Evolutionary conservation across 2,888 invertebrate species (phyloP), one percentile per base, ranked within the genome.

Genomic region (Caenorhabditis afra): DNA sequence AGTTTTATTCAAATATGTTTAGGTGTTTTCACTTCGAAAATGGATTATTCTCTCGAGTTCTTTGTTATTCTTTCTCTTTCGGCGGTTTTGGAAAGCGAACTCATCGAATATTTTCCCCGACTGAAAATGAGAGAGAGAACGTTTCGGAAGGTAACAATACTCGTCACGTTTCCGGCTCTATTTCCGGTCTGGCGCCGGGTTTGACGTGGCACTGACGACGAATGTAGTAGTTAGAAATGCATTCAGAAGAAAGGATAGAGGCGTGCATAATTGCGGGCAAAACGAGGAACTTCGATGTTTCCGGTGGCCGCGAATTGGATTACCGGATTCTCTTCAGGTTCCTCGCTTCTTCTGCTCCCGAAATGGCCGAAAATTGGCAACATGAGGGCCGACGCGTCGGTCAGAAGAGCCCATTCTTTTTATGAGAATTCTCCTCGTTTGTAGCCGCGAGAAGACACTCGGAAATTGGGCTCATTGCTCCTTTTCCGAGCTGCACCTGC

Each of bases 241-340:
- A 47, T 16, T 16, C 47, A 29, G 29, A 29, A 29, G 29, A 29
- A 3, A 18, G 23, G 18, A 29, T 52, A 29, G 18, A 35, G 16
- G 52, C 59, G 53, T 61, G 59, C 68, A 68, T 68, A 68, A 68
- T 68, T 68, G 52, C 59, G 59, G 44, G 59, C n/a, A 61, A 68
- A 61, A 68, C 35, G 61, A 45, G 35, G 59, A 68, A 68, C 68
- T 59, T 68, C 50, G 52, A 68, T 44, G 58, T 68, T 59, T 59
- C 58, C 44, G 18, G 14, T 18, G 23, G 18, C 23, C 35, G 44
- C 50, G 67, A 68, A 59, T 68, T 59, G 67, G 67, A 59, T 59
- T 68, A 67, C 58, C n/a, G n/a, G n/a, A n/a, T n/a, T n/a, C n/a
- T n/a, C n/a, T 47, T 23, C 41, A 41, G 41, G 14, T 11, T 41